phyloP scores from a whole-genome alignment of 2,797 vertebrate genomes.

The Poeciliopsis presidionis region DNA sequence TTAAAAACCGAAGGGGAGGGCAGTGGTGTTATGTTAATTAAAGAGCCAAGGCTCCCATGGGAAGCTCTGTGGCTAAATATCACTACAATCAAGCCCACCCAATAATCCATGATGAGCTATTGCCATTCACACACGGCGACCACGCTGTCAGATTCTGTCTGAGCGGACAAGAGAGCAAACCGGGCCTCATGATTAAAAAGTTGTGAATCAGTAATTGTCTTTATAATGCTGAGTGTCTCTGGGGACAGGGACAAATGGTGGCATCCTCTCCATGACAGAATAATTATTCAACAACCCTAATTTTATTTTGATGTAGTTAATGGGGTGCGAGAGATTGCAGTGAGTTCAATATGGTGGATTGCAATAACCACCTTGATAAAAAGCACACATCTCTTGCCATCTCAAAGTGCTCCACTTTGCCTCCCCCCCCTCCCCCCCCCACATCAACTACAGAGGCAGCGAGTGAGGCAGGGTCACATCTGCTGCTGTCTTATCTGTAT shows the following conservation, averaged over 20 bases:
- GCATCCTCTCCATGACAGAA: slow-evolving; percentile 15
- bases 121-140: slow-evolving; percentile 64
- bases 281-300: slow-evolving; percentile 2
- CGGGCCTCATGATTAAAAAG: slow-evolving; percentile 59
- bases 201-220: slow-evolving; percentile 42
- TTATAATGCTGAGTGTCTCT: slow-evolving; percentile 52
- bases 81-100: slow-evolving; percentile 71
- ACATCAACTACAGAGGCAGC: slow-evolving; percentile 62
- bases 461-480: slow-evolving; percentile 65
- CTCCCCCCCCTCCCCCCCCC: slow-evolving; percentile 57
- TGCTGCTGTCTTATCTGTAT: slow-evolving; percentile 79
- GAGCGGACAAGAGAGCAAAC: slow-evolving; percentile 71
- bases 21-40: slow-evolving; percentile 82
- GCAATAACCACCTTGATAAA: slow-evolving; percentile 47
- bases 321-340: not conserved
- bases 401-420: slow-evolving; percentile 63
- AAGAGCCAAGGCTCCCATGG: slow-evolving; percentile 76
- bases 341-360: slow-evolving; percentile 29
- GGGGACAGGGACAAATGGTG: slow-evolving; percentile 14
- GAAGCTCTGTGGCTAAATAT: slow-evolving; percentile 81
- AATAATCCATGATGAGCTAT: slow-evolving; percentile 70
- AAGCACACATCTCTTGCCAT: slow-evolving; percentile 34
- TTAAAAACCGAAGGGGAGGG: slow-evolving; percentile 78
- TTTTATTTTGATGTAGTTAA: not conserved
- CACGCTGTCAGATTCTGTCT: slow-evolving; percentile 71